Conservation (phyloP, 1,140 invertebrate species). For the Argopecten irradians region DNA sequence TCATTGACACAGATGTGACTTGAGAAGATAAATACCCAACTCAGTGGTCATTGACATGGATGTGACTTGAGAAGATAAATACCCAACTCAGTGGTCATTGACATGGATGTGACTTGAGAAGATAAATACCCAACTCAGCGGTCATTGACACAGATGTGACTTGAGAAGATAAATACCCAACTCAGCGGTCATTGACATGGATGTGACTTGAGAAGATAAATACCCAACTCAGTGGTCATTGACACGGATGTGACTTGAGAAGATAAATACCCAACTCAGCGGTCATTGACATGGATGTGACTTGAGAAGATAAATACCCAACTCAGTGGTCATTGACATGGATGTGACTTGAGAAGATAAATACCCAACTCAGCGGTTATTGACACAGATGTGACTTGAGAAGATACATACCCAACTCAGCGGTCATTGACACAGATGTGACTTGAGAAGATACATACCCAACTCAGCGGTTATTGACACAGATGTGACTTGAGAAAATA, state of each 20-base stretch:
- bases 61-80: too few species aligned
- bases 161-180: too few species aligned
- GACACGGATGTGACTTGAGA: too few species aligned
- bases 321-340: constrained; percentile 94
- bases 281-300: constrained; percentile 91
- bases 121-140: constrained; percentile 96
- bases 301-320: too few species aligned
- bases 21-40: too few species aligned
- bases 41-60: constrained; percentile 94
- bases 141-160: constrained; percentile 95
- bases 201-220: too few species aligned
- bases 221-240: constrained; percentile 95
- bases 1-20: constrained; percentile 94
- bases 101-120: too few species aligned
- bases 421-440: constrained; percentile 94
- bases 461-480: constrained; percentile 95
- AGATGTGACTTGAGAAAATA: too few species aligned
- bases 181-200: constrained; percentile 94
- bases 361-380: constrained; percentile 95
- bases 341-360: too few species aligned
- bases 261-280: constrained; percentile 97
- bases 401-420: constrained; percentile 97
- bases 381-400: too few species aligned
- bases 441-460: too few species aligned
- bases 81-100: constrained; percentile 95